A percentile compares a stretch with the other conserved stretches of the same genome.
Evolutionary conservation across 2,888 invertebrate genomes (phyloP).

Genomic region (Hyppa rectilinea): DNA sequence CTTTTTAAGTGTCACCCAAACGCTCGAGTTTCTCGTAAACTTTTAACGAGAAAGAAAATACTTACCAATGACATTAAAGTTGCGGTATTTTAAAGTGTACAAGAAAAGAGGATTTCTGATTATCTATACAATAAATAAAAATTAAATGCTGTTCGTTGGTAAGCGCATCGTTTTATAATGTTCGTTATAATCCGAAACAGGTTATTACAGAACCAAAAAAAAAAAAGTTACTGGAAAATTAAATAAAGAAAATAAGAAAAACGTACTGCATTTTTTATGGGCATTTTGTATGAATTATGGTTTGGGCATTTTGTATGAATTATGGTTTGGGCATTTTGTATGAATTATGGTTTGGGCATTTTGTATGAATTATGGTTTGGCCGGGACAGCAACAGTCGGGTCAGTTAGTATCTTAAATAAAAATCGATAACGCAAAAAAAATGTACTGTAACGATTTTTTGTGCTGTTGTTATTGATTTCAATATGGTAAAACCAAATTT

Average conservation of each 20-base stretch:
- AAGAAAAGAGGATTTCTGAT: not conserved
- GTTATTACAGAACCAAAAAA: not conserved
- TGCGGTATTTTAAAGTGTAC: slow-evolving; percentile 1
- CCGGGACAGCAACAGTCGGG: no score
- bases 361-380: no score
- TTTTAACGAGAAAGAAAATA: slow-evolving; percentile 56
- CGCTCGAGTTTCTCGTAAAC: slow-evolving; percentile 41
- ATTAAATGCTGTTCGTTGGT: not conserved
- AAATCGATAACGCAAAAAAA: no score
- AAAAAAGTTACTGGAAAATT: not conserved
- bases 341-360: no score
- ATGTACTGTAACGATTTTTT: not conserved
- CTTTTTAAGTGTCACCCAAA: slow-evolving; percentile 42
- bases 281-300: no score
- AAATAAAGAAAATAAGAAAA: no score
- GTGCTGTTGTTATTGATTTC: not conserved
- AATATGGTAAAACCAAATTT: not conserved
- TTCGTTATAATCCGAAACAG: not conserved
- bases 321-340: no score
- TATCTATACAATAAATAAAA: not conserved
- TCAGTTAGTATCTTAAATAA: no score
- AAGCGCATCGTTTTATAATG: not conserved
- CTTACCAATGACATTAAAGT: not conserved
- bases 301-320: no score
- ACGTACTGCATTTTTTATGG: no score